These are phyloP conservation scores for Spea multiplicata DNA, from an alignment of 2,113 vertebrate species.

Conservation along the genomic window DNA sequence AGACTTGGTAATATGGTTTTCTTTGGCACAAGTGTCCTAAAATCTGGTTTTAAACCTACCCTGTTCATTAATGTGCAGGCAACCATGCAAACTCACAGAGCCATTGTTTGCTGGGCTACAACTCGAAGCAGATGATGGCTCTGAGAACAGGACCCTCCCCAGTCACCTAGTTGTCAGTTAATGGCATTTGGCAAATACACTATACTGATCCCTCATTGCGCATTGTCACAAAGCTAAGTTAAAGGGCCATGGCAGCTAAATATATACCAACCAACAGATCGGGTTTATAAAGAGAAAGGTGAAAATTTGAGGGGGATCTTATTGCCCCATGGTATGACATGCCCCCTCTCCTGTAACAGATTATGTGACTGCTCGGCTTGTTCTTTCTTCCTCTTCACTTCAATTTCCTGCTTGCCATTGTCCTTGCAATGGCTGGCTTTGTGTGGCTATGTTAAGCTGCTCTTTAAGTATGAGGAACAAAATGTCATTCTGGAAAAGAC, in stretches of 20 bases:
- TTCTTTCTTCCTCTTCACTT: slow-evolving; percentile 17
- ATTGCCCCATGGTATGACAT: slow-evolving; percentile 13
- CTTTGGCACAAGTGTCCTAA: too few relatives aligned
- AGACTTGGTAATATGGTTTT: too few relatives aligned
- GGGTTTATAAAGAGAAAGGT: not conserved
- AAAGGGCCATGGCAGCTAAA: not conserved
- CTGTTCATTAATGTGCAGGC: too few relatives aligned
- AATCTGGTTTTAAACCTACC: too few relatives aligned
- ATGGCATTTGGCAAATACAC: not conserved
- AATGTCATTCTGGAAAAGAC: not conserved
- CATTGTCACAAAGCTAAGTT: not conserved
- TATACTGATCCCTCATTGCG: not conserved
- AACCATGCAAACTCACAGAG: too few relatives aligned
- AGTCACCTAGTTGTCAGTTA: too few relatives aligned
- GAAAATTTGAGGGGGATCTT: not conserved
- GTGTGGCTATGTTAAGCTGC: slow-evolving; percentile 4
- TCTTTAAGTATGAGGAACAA: slow-evolving; percentile 21
- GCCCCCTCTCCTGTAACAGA: slow-evolving; percentile 22
- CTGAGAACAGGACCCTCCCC: too few relatives aligned
- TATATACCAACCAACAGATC: not conserved
- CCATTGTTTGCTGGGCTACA: too few relatives aligned
- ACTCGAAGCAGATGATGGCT: too few relatives aligned
- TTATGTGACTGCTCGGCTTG: slow-evolving; percentile 17
- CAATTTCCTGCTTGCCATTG: slow-evolving; percentile 19
- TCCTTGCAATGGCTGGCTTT: slow-evolving; percentile 14